These are phyloP conservation scores for Mimas tiliae DNA, from an alignment of 2,888 invertebrate genomes.

Conservation along the genomic window DNA sequence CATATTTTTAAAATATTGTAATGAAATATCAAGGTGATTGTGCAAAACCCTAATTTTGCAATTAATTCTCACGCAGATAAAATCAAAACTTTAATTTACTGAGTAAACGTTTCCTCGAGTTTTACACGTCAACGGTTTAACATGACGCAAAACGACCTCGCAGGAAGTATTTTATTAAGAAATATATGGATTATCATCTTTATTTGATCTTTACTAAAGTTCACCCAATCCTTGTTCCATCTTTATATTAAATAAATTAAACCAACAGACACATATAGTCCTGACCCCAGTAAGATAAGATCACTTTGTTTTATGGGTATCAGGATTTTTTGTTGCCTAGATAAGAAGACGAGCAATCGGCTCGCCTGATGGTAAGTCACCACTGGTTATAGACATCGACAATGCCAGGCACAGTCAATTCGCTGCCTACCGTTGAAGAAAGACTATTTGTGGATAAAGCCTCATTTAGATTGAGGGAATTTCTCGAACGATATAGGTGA, in stretches of 20 bases:
- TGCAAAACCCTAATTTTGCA: constrained; percentile 25
- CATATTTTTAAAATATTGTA: constrained; percentile 28
- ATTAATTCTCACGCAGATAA: constrained; percentile 24
- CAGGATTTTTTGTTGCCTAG: no score
- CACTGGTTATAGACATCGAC: no score
- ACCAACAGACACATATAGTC: no score
- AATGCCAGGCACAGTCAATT: no score
- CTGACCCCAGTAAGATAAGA: no score
- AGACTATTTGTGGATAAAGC: no score
- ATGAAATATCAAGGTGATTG: constrained; percentile 18
- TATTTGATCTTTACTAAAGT: not conserved
- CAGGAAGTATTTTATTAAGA: constrained; percentile 14
- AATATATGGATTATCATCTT: constrained; percentile 32
- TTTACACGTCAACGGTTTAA: constrained; percentile 12
- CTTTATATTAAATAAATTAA: not conserved
- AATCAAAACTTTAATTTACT: constrained; percentile 18
- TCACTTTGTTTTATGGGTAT: no score
- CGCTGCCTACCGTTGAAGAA: no score
- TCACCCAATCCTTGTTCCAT: not conserved
- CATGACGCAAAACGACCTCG: constrained; percentile 7
- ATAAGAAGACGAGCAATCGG: no score
- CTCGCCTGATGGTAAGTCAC: no score
- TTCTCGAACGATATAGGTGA: no score
- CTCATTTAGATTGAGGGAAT: no score
- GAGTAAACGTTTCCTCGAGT: constrained; percentile 13